phyloP scores from a whole-genome alignment of 2,113 vertebrate species.

The Atractosteus spatula region DNA sequence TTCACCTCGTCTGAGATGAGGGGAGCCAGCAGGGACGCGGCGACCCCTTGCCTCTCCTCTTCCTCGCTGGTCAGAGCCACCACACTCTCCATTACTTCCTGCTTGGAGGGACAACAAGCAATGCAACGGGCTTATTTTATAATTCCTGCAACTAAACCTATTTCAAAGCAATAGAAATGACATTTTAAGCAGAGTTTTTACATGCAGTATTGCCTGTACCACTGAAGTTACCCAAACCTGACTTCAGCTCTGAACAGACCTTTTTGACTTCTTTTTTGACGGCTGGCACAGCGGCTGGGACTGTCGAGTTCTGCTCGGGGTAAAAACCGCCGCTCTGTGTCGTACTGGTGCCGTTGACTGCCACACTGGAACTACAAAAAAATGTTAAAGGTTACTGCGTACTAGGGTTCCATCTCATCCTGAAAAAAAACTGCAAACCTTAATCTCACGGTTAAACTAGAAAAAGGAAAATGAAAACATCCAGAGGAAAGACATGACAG shows the following conservation, averaged over 20 bases:
- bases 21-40: conserved; percentile 85
- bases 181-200: too few relatives aligned
- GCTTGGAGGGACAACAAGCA: conserved; percentile 5
- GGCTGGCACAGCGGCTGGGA: conserved; percentile 10
- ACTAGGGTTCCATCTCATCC: too few relatives aligned
- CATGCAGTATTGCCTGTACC: too few relatives aligned
- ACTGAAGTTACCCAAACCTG: too few relatives aligned
- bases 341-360: conserved; percentile 61
- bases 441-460: too few relatives aligned
- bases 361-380: conserved; percentile 32
- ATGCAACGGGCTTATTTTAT: too few relatives aligned
- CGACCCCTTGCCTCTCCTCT: conserved; percentile 87
- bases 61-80: conserved; percentile 87
- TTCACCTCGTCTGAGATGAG: conserved; percentile 86
- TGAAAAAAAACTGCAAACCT: too few relatives aligned
- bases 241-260: background rate
- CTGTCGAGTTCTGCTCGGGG: conserved; percentile 34
- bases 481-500: too few relatives aligned
- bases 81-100: conserved; percentile 93
- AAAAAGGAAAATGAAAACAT: too few relatives aligned
- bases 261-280: conserved; percentile 53
- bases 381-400: background rate
- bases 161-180: too few relatives aligned
- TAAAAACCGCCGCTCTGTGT: conserved; percentile 27
- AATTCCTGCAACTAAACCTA: too few relatives aligned